phyloP scores from a whole-genome alignment of 2,888 invertebrate genomes.

The Hyalella azteca region DNA sequence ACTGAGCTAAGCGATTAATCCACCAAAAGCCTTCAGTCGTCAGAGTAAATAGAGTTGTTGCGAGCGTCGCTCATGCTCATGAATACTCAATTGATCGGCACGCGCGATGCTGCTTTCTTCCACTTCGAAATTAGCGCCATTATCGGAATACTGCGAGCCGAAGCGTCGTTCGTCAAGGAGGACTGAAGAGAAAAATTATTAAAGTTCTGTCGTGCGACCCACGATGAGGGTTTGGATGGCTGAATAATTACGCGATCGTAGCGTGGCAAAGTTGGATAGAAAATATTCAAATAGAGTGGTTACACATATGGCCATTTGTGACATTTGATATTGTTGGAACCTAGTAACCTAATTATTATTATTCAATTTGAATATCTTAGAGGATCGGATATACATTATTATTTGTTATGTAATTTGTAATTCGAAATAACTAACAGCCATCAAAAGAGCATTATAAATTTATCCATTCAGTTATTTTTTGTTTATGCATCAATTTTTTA shows the following conservation, averaged over 20 bases:
- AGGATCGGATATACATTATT: too few species aligned
- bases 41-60: neutral
- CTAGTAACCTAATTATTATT: too few species aligned
- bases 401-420: too few species aligned
- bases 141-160: slow-evolving; percentile 7
- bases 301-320: too few species aligned
- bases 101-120: slow-evolving; percentile 34
- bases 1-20: neutral
- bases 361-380: too few species aligned
- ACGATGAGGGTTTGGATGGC: neutral
- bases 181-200: neutral
- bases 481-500: too few species aligned
- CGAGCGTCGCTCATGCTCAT: neutral
- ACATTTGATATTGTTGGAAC: too few species aligned
- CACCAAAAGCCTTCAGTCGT: neutral
- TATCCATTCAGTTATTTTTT: too few species aligned
- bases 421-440: too few species aligned
- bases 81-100: slow-evolving; percentile 28
- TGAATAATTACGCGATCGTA: neutral
- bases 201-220: neutral
- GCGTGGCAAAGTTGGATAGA: neutral
- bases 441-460: too few species aligned
- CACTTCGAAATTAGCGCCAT: slow-evolving; percentile 18
- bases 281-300: neutral
- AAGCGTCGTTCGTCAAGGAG: neutral